Conservation (phyloP, 2,888 invertebrate species). For the Brenthis hecate region DNA sequence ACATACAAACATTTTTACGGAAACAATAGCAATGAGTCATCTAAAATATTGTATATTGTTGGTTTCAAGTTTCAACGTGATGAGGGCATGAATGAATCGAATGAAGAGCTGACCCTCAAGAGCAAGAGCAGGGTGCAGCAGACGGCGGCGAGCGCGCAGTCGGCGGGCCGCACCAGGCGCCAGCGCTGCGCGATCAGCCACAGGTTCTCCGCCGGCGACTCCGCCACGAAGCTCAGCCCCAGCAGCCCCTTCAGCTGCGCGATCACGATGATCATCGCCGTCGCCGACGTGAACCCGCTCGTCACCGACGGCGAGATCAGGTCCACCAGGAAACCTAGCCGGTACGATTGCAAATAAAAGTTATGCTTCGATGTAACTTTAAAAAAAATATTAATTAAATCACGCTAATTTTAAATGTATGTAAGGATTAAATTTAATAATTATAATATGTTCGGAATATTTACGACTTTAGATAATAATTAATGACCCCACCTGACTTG, state of each 20-base stretch:
- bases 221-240: conserved; percentile 86
- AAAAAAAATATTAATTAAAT: too few species aligned
- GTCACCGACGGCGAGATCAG: conserved; percentile 92
- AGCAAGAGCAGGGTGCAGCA: conserved; percentile 86
- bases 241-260: conserved; percentile 89
- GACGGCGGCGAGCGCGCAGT: conserved; percentile 84
- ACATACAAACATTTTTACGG: too few species aligned
- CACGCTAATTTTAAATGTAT: too few species aligned
- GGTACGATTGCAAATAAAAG: background rate
- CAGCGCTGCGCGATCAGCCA: conserved; percentile 72
- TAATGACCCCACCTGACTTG: too few species aligned
- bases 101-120: conserved; percentile 81
- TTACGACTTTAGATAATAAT: too few species aligned
- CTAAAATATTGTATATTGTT: too few species aligned
- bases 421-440: too few species aligned
- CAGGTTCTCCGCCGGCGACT: conserved; percentile 85
- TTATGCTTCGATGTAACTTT: too few species aligned
- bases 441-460: too few species aligned
- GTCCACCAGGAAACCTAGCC: conserved; percentile 90
- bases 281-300: conserved; percentile 92
- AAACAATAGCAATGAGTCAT: too few species aligned
- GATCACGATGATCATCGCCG: conserved; percentile 88
- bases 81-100: too few species aligned
- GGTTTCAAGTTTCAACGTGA: too few species aligned
- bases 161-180: conserved; percentile 78